These are phyloP conservation scores for Chaenodraco wilsoni DNA, from an alignment of 2,797 vertebrate genomes.

Conservation along the genomic window DNA sequence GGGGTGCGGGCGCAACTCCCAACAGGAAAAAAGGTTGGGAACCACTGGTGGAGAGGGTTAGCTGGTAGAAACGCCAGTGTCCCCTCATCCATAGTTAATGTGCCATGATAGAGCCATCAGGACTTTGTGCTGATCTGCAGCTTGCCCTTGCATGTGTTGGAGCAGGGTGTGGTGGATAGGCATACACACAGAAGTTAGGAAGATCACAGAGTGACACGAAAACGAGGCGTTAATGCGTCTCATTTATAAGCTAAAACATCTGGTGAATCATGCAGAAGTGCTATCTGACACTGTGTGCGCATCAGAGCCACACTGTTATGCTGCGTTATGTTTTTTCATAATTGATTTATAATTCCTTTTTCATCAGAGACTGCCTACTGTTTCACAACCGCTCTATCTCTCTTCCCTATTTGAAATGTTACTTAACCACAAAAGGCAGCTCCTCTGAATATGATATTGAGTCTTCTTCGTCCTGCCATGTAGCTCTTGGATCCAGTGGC, in stretches of 20 bases:
- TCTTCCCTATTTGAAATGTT: conserved; percentile 22
- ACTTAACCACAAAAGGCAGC: conserved; percentile 15
- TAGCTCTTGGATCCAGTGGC: conserved; percentile 17
- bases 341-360: conserved; percentile 24
- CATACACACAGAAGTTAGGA: conserved; percentile 10
- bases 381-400: conserved; percentile 11
- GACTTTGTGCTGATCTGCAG: conserved; percentile 54
- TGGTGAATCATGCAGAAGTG: conserved; percentile 52
- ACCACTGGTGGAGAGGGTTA: neutral
- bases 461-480: conserved; percentile 8
- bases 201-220: conserved; percentile 7
- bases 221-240: conserved; percentile 40
- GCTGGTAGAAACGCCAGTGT: conserved; percentile 9
- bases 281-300: neutral
- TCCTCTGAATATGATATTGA: conserved; percentile 9
- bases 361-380: conserved; percentile 27
- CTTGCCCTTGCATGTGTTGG: conserved; percentile 49
- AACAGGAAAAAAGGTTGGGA: too few species aligned
- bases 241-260: conserved; percentile 52
- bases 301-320: conserved; percentile 11
- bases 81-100: conserved; percentile 61
- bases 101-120: conserved; percentile 62
- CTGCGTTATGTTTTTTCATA: conserved; percentile 33
- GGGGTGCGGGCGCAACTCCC: too few species aligned
- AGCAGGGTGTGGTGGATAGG: conserved; percentile 11